Conservation (phyloP, 1,140 invertebrate species). For the Coelopa frigida region DNA sequence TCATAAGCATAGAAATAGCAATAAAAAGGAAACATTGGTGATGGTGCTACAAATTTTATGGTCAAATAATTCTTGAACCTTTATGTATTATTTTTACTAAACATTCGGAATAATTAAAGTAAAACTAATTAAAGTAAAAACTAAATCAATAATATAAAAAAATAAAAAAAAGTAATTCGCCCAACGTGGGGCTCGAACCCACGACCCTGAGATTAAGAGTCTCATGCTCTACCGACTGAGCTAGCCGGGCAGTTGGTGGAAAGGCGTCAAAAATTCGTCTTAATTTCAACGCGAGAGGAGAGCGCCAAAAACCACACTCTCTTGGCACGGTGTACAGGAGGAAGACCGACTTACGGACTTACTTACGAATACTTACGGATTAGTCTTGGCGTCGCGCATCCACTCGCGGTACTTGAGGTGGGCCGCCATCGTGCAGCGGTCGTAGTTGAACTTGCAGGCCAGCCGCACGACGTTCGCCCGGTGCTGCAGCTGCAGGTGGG, state of each 20-base stretch:
- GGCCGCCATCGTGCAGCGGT: slow-evolving; percentile 45
- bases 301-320: no score
- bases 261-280: no score
- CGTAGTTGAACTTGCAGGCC: slow-evolving; percentile 48
- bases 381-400: slow-evolving; percentile 36
- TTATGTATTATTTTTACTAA: not conserved
- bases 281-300: no score
- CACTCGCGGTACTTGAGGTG: slow-evolving; percentile 45
- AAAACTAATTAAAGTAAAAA: not conserved
- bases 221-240: slow-evolving; percentile 89
- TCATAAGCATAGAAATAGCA: not conserved
- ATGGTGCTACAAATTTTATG: not conserved
- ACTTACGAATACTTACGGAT: slow-evolving; percentile 32
- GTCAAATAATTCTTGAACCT: no score
- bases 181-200: slow-evolving; percentile 80
- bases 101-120: not conserved
- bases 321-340: not conserved
- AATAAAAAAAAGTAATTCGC: not conserved
- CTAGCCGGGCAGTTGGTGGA: slow-evolving; percentile 65
- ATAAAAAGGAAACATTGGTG: not conserved
- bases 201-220: slow-evolving; percentile 90
- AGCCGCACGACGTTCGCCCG: slow-evolving; percentile 47
- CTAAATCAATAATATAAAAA: not conserved
- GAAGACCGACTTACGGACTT: not conserved
- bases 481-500: slow-evolving; percentile 45